phyloP scores from a whole-genome alignment of 1,140 invertebrate species.

The Chrysopa pallens region DNA sequence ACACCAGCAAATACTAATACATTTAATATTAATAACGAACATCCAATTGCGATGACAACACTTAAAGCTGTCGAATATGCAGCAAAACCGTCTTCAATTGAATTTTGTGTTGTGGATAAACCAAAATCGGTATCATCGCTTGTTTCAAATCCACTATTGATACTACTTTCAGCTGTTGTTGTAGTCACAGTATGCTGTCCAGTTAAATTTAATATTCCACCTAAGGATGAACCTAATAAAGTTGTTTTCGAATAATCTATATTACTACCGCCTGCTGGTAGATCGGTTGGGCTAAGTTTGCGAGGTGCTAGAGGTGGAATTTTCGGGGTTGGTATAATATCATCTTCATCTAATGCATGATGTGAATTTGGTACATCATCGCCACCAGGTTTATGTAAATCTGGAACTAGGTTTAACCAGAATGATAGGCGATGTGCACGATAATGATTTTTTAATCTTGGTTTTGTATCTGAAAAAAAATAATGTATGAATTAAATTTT shows the following conservation, averaged over 20 bases:
- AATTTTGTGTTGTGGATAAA: conserved; percentile 28
- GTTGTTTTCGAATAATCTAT: conserved; percentile 20
- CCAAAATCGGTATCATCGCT: conserved; percentile 5
- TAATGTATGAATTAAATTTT: not conserved
- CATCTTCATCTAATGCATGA: conserved; percentile 67
- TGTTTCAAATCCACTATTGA: conserved; percentile 7
- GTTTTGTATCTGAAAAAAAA: conserved; percentile 53
- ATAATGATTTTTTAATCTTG: conserved; percentile 85
- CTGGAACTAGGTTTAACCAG: conserved; percentile 89
- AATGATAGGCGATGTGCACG: conserved; percentile 83
- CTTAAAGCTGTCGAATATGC: conserved; percentile 75
- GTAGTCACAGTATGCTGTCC: conserved; percentile 15
- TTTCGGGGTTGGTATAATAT: conserved; percentile 30
- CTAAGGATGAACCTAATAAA: conserved; percentile 22
- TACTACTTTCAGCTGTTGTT: conserved; percentile 18
- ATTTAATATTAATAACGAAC: conserved; percentile 74
- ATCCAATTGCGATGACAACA: conserved; percentile 88
- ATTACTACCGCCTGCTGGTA: conserved; percentile 19
- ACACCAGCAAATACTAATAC: conserved; percentile 86
- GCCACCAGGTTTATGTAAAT: conserved; percentile 76
- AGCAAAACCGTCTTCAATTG: conserved; percentile 68
- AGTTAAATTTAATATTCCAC: conserved; percentile 20
- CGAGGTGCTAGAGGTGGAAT: conserved; percentile 30
- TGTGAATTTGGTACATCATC: conserved; percentile 70
- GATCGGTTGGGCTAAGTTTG: conserved; percentile 26